Conservation (phyloP, 2,888 invertebrate species). For the Tricholauxania praeusta region DNA sequence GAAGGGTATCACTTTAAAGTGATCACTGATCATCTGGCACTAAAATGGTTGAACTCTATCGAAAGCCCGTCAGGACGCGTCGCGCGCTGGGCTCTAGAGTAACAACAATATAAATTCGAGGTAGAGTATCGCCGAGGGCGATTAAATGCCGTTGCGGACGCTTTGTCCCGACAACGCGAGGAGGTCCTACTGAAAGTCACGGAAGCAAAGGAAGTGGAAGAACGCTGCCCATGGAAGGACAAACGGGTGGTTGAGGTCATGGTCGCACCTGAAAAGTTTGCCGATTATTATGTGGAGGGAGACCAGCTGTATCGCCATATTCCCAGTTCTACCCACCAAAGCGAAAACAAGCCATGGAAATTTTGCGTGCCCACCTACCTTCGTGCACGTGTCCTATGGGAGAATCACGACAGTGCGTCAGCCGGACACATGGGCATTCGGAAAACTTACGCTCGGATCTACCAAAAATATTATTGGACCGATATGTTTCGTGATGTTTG, state of each 20-base stretch:
- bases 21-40: conserved; percentile 26
- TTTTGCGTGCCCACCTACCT: not conserved
- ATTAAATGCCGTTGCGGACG: not conserved
- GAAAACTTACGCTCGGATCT: not conserved
- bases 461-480: not conserved
- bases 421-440: not conserved
- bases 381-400: not conserved
- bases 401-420: not conserved
- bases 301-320: no score
- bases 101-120: not conserved
- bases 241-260: not conserved
- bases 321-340: no score
- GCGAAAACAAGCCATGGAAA: not conserved
- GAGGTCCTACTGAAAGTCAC: no score
- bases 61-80: not conserved
- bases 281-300: no score
- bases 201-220: not conserved
- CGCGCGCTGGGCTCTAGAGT: not conserved
- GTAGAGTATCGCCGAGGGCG: not conserved
- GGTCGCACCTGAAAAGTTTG: not conserved
- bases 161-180: not conserved
- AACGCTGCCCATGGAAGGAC: not conserved
- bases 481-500: not conserved
- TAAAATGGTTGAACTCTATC: conserved; percentile 35
- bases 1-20: conserved; percentile 35